phyloP scores from a whole-genome alignment of 2,888 invertebrate species.

The Drosophila prostipennis region DNA sequence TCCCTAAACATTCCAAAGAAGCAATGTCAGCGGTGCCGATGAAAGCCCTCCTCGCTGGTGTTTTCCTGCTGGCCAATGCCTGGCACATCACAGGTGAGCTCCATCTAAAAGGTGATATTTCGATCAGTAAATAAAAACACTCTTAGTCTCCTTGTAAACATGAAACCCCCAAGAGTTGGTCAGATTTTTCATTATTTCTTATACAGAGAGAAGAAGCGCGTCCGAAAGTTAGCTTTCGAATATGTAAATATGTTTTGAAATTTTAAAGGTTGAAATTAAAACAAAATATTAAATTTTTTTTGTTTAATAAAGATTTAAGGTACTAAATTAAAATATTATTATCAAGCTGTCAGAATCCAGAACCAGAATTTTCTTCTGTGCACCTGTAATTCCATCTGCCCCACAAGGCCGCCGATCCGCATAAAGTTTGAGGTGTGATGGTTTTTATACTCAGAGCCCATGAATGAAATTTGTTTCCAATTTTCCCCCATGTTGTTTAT shows the following conservation, averaged over 20 bases:
- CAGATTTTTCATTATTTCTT: constrained; percentile 6
- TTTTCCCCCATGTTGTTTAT: constrained; percentile 58
- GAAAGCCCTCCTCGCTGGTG: constrained; percentile 62
- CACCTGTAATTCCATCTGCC: constrained; percentile 64
- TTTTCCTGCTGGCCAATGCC: constrained; percentile 66
- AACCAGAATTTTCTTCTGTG: constrained; percentile 7
- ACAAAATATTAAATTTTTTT: too few relatives aligned
- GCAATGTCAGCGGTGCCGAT: constrained; percentile 62
- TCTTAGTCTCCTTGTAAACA: constrained; percentile 34
- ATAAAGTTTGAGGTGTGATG: constrained; percentile 33
- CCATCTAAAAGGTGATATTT: not conserved
- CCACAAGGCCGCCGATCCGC: constrained; percentile 57
- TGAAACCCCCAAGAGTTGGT: not conserved
- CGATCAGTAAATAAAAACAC: constrained; percentile 27
- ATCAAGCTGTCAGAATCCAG: too few relatives aligned
- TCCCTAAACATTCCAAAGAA: constrained; percentile 18
- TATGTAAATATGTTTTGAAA: not conserved
- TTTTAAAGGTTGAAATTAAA: not conserved
- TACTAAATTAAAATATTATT: too few relatives aligned
- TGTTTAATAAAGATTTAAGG: too few relatives aligned
- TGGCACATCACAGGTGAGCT: constrained; percentile 69
- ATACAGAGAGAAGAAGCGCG: not conserved
- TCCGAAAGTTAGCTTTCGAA: not conserved
- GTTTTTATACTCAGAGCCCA: constrained; percentile 19
- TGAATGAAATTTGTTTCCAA: constrained; percentile 59